Base-by-base conservation (phyloP, 2,113 vertebrate genomes). In the Hemichromis elongatus region DNA sequence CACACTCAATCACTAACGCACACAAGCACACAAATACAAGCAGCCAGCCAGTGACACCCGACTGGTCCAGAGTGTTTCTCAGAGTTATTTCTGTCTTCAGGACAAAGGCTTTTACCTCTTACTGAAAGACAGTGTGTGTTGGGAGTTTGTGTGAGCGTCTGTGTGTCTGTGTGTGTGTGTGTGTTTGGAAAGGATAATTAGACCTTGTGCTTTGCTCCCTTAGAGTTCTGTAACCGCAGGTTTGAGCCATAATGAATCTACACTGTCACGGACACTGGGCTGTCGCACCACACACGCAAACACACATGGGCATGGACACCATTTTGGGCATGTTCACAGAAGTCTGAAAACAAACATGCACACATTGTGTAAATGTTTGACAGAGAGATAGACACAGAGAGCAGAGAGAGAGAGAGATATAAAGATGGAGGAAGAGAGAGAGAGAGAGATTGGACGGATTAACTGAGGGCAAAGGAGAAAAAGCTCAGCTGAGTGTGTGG, bases 121-220 rank as follows among this genome's bases (percentile, higher is more conserved):
- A 86, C 86, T 91, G 82, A 92, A 84, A 86, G 85, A 92, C 82
- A 79, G 68, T 82, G 82, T 90, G 88, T 85, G 73, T 57, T 70
- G 28, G 42, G 37, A 19, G 75, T 85, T 24, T 83, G 53, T 81
- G 45, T 77, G 52, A 12, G 59, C 84, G 83, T 84, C 82, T 85
- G 77, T 86, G 77, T 63, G 86, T 54, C 7, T 9, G 73, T 56
- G 33, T 81, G 33, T 77, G 33, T 80, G 66, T 87, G 86, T 86
- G 89, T 86, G 80, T 87, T 88, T 88, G 88, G 86, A 89, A 88
- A 83, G 88, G 86, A 94, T 95, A 95, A 94, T 94, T 94, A 94
- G 89, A 94, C 93, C 92, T 90, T 93, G 84, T 84, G 89, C 84
- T 91, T 85, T 89, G 77, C 93, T 94, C 92, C 89, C 86, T 86